These are phyloP conservation scores for Hemistola chrysoprasaria DNA, from an alignment of 2,888 invertebrate genomes.

Conservation along the genomic window DNA sequence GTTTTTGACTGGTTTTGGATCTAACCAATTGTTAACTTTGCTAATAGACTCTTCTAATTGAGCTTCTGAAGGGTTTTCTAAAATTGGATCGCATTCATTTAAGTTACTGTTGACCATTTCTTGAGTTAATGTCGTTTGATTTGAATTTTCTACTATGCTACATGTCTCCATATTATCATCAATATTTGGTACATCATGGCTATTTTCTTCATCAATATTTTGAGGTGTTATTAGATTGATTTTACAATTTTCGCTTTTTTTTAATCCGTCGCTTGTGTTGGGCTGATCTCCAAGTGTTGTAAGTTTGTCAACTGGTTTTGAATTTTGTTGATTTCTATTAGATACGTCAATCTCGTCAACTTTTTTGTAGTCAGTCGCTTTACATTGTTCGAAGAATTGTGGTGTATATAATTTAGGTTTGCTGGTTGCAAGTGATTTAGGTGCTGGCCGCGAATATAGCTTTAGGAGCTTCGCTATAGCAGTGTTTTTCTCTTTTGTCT, in stretches of 20 bases:
- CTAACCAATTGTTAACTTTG: slow-evolving; percentile 44
- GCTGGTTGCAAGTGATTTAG: slow-evolving; percentile 9
- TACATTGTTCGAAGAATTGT: slow-evolving; percentile 38
- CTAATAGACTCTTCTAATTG: slow-evolving; percentile 1
- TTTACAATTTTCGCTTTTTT: too few species aligned
- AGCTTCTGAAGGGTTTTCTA: neutral
- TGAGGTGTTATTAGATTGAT: too few species aligned
- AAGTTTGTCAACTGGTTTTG: too few species aligned
- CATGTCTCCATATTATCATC: too few species aligned
- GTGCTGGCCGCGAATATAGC: slow-evolving; percentile 35
- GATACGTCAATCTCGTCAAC: neutral
- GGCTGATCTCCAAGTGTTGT: too few species aligned
- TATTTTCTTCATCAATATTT: too few species aligned
- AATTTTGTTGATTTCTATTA: too few species aligned
- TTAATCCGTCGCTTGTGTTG: too few species aligned
- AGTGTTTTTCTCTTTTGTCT: slow-evolving; percentile 39
- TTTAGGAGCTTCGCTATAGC: slow-evolving; percentile 56
- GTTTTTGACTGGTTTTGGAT: slow-evolving; percentile 22
- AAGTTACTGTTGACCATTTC: neutral
- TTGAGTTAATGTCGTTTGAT: too few species aligned
- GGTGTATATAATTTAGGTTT: slow-evolving; percentile 48
- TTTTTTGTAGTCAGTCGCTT: slow-evolving; percentile 3
- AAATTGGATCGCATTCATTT: neutral
- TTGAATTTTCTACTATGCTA: too few species aligned
- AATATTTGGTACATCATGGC: too few species aligned